Evolutionary conservation across 1,140 invertebrate genomes (phyloP).

Genomic region (Spodoptera litura): DNA sequence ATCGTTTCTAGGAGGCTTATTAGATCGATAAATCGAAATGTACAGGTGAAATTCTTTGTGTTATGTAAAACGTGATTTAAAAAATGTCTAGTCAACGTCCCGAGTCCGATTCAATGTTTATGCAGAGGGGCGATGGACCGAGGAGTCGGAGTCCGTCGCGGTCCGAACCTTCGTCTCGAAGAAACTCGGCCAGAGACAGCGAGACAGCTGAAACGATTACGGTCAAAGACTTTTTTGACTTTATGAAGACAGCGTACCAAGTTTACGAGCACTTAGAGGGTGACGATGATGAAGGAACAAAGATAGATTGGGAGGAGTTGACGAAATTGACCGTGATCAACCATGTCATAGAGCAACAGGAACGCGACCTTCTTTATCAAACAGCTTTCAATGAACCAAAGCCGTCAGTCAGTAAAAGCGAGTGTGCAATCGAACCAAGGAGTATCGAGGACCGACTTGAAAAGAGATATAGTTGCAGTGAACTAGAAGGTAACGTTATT

Average conservation of each 20-base stretch:
- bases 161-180: constrained; percentile 61
- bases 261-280: constrained; percentile 88
- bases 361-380: constrained; percentile 75
- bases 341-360: constrained; percentile 80
- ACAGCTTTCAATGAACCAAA: constrained; percentile 69
- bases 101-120: constrained; percentile 78
- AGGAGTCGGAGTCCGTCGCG: constrained; percentile 62
- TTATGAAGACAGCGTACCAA: constrained; percentile 91
- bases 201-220: constrained; percentile 86
- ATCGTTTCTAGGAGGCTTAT: constrained; percentile 65
- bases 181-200: constrained; percentile 65
- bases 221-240: constrained; percentile 90
- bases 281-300: constrained; percentile 85
- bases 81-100: constrained; percentile 74
- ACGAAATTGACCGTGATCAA: constrained; percentile 81
- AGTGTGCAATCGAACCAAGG: constrained; percentile 70
- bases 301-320: constrained; percentile 89
- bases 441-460: constrained; percentile 61
- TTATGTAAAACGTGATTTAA: constrained; percentile 37
- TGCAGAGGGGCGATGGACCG: constrained; percentile 65
- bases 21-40: constrained; percentile 77
- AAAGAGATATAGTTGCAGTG: constrained; percentile 76
- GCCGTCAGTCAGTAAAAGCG: constrained; percentile 74
- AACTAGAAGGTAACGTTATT: constrained; percentile 71
- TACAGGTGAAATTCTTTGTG: constrained; percentile 35